Evolutionary conservation across 2,888 invertebrate species (phyloP).

Genomic region (Pimpla rufipes): DNA sequence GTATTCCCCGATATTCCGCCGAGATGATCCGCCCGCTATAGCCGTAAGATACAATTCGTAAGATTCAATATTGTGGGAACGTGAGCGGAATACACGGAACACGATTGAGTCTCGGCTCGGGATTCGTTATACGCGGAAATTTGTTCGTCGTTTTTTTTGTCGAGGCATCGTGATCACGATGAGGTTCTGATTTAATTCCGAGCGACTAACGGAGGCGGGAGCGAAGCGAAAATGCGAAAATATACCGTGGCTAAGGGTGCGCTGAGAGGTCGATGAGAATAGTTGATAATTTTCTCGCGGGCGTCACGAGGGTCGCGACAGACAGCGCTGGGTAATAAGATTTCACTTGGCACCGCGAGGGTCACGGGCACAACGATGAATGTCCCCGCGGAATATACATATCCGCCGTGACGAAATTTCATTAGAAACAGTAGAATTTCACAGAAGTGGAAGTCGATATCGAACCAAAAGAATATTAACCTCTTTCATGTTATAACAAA

Average conservation of each 20-base stretch:
- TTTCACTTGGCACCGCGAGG: constrained; percentile 54
- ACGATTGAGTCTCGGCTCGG: constrained; percentile 59
- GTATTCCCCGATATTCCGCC: constrained; percentile 57
- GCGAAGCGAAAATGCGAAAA: constrained; percentile 36
- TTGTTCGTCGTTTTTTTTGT: constrained; percentile 27
- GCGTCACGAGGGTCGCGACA: constrained; percentile 35
- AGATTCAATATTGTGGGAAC: constrained; percentile 82
- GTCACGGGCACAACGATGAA: constrained; percentile 29
- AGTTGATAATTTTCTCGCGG: constrained; percentile 63
- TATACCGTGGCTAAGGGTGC: neutral
- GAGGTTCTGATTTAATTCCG: constrained; percentile 39
- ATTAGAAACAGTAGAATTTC: constrained; percentile 20
- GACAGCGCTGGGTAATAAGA: constrained; percentile 65
- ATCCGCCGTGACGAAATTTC: constrained; percentile 35
- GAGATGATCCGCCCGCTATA: constrained; percentile 67
- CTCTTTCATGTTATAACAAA: too few relatives aligned
- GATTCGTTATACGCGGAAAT: constrained; percentile 76
- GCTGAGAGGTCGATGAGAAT: constrained; percentile 11
- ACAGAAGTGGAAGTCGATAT: constrained; percentile 2
- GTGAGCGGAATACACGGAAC: constrained; percentile 80
- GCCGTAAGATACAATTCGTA: constrained; percentile 75
- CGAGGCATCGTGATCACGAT: constrained; percentile 15
- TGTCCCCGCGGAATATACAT: constrained; percentile 32
- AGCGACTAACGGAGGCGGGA: constrained; percentile 11
- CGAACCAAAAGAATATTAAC: too few relatives aligned